Evolutionary conservation across 2,888 invertebrate species (phyloP).

Genomic region (Phytoseiulus persimilis): DNA sequence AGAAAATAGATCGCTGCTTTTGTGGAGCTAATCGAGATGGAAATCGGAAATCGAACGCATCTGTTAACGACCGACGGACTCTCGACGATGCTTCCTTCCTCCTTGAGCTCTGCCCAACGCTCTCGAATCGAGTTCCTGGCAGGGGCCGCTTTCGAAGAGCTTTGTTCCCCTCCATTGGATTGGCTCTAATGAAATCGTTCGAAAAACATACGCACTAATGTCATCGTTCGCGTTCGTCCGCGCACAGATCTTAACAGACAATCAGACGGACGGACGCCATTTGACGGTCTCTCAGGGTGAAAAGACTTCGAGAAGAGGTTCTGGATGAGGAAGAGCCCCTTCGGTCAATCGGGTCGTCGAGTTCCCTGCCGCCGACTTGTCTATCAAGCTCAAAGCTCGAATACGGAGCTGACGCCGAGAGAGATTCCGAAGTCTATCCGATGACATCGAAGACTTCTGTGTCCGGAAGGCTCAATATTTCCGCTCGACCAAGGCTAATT

Average conservation of each 20-base stretch:
- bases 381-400: too few species aligned
- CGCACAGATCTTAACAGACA: neutral
- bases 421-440: neutral
- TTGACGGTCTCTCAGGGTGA: neutral
- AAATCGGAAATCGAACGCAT: neutral
- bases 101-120: neutral
- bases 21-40: neutral
- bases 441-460: neutral
- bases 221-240: neutral
- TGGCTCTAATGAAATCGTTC: neutral
- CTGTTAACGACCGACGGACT: neutral
- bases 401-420: neutral
- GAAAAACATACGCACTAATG: neutral
- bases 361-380: neutral
- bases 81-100: neutral
- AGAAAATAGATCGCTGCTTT: neutral
- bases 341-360: neutral
- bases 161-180: too few species aligned
- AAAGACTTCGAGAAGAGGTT: neutral
- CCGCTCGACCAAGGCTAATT: neutral
- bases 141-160: too few species aligned
- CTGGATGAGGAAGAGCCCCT: neutral
- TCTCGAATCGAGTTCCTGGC: neutral
- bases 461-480: neutral
- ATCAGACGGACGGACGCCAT: neutral